Conservation (phyloP, 2,888 invertebrate genomes). For the Eretmocerus hayati region DNA sequence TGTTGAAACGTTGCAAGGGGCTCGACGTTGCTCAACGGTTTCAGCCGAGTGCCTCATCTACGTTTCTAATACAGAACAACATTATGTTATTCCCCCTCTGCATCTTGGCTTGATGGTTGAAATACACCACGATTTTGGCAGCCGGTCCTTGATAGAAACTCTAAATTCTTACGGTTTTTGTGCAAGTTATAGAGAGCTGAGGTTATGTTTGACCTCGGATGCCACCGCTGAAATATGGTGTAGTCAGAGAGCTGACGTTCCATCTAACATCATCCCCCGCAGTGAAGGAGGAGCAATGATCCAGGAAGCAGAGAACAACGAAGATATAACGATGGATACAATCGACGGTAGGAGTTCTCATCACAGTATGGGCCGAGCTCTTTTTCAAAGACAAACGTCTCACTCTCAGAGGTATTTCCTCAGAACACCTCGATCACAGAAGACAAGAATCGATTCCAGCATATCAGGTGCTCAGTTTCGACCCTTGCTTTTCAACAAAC, state of each 20-base stretch:
- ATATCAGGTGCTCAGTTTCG: neutral
- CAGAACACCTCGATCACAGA: neutral
- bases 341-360: constrained; percentile 2
- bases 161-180: constrained; percentile 4
- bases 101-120: neutral
- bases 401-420: neutral
- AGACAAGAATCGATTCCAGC: neutral
- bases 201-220: neutral
- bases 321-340: constrained; percentile 1
- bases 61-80: too few species aligned
- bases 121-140: neutral
- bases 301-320: constrained; percentile 4
- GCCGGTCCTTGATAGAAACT: neutral
- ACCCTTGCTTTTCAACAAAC: neutral
- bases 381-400: neutral
- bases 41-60: too few species aligned
- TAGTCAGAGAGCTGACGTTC: neutral
- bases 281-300: neutral
- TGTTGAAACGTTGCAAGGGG: too few species aligned
- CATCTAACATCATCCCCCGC: neutral
- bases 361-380: neutral
- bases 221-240: neutral
- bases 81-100: neutral
- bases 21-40: too few species aligned
- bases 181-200: neutral